These are phyloP conservation scores for Lycophotia porphyrea DNA, from an alignment of 2,888 invertebrate species.

Conservation along the genomic window DNA sequence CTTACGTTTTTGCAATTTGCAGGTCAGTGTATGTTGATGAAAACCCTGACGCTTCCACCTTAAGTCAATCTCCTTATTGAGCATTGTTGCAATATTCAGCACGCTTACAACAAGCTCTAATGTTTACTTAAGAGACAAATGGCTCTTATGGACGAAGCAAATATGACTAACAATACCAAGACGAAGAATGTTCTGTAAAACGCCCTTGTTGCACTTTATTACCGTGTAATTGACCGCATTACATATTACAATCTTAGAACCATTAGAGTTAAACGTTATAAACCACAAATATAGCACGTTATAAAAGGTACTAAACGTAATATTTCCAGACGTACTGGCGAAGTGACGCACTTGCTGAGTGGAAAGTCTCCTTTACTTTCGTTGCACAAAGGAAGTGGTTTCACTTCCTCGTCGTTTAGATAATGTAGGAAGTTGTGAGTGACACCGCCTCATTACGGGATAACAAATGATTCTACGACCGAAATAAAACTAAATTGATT, in stretches of 20 bases:
- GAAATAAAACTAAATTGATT: constrained; percentile 39
- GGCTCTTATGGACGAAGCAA: background rate
- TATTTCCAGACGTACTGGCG: background rate
- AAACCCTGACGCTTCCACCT: too few relatives aligned
- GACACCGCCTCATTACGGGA: constrained; percentile 57
- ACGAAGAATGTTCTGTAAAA: constrained; percentile 4
- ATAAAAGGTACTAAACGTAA: background rate
- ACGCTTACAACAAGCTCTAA: constrained; percentile 16
- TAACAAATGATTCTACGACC: constrained; percentile 53
- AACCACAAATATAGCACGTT: background rate
- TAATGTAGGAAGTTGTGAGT: constrained; percentile 68
- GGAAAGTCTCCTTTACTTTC: constrained; percentile 66
- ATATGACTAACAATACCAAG: background rate
- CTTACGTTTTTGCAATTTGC: too few relatives aligned
- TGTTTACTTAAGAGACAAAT: background rate
- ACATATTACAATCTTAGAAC: background rate
- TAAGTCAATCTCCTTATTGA: background rate
- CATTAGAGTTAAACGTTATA: background rate
- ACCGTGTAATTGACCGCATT: constrained; percentile 4
- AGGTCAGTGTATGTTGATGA: too few relatives aligned
- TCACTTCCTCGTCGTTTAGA: constrained; percentile 69
- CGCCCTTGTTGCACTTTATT: background rate
- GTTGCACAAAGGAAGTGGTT: constrained; percentile 66
- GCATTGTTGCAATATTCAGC: constrained; percentile 2
- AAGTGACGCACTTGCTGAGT: constrained; percentile 37